Percentiles rank a stretch among this genome's conserved stretches.
Conservation (phyloP, 2,113 vertebrate genomes). For the Gallinago media region DNA sequence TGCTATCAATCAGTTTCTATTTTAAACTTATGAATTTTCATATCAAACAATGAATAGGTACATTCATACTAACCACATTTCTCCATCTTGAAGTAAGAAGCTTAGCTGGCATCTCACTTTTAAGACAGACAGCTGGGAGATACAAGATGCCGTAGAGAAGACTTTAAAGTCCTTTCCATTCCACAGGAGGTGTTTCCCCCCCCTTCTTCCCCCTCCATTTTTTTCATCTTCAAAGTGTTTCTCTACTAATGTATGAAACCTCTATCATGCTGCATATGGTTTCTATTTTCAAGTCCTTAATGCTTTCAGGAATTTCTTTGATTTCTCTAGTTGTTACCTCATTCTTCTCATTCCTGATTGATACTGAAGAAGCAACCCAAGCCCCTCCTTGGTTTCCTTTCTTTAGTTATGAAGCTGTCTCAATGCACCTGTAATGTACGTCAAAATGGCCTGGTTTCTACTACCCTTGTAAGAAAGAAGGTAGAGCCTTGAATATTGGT, state of each 20-base stretch:
- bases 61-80: neutral
- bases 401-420: neutral
- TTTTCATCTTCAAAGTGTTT: slow-evolving; percentile 55
- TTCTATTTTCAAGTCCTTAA: slow-evolving; percentile 71
- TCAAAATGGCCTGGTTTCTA: neutral
- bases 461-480: neutral
- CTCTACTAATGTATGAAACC: slow-evolving; percentile 41
- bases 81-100: slow-evolving; percentile 21
- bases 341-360: slow-evolving; percentile 11
- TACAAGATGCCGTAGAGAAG: neutral
- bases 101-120: neutral
- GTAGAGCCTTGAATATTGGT: neutral
- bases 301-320: slow-evolving; percentile 73
- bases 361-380: neutral
- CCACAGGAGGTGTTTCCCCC: neutral
- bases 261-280: slow-evolving; percentile 53
- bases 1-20: slow-evolving; percentile 1
- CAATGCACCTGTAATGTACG: neutral
- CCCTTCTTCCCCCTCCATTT: neutral
- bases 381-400: neutral
- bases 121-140: neutral
- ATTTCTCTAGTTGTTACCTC: slow-evolving; percentile 49
- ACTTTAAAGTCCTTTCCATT: neutral
- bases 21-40: neutral
- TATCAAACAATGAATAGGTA: neutral